A percentile compares a stretch with the other conserved stretches of the same genome.
These are phyloP conservation scores for Meloidogyne exigua DNA, from an alignment of 1,140 invertebrate genomes.

Conservation along the genomic window DNA sequence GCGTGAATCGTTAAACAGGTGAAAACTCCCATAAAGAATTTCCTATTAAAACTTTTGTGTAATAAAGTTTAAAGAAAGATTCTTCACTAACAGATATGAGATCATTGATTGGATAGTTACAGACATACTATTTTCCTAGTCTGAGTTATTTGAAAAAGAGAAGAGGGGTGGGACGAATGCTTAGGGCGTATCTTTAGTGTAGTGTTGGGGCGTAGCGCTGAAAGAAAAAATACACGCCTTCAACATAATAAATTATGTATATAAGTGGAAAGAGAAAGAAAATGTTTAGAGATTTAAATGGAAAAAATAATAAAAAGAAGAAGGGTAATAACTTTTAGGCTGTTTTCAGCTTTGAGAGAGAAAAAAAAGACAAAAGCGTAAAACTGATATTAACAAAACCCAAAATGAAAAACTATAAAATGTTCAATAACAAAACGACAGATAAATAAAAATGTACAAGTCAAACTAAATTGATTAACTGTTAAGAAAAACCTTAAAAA, in stretches of 20 bases:
- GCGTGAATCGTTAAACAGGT: no score
- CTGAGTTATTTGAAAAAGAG: neutral
- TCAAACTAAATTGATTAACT: no score
- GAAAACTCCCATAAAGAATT: no score
- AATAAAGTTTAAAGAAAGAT: neutral
- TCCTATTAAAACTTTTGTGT: no score
- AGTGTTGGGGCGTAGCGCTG: neutral
- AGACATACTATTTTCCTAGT: neutral
- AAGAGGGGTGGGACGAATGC: no score
- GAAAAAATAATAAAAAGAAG: neutral
- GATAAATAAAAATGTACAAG: no score
- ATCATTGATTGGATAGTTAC: neutral
- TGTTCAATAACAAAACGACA: neutral
- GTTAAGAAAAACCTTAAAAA: no score
- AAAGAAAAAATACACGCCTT: neutral
- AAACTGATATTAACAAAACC: no score
- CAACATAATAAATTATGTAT: neutral
- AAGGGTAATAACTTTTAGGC: neutral
- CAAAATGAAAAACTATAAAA: neutral
- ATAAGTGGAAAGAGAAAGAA: neutral
- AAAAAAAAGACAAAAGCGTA: neutral
- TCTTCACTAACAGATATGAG: neutral
- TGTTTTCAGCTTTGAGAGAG: neutral
- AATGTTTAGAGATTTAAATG: neutral
- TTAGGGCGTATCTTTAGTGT: neutral